These are phyloP conservation scores for Agelastica alni DNA, from an alignment of 2,888 invertebrate species.

Conservation along the genomic window DNA sequence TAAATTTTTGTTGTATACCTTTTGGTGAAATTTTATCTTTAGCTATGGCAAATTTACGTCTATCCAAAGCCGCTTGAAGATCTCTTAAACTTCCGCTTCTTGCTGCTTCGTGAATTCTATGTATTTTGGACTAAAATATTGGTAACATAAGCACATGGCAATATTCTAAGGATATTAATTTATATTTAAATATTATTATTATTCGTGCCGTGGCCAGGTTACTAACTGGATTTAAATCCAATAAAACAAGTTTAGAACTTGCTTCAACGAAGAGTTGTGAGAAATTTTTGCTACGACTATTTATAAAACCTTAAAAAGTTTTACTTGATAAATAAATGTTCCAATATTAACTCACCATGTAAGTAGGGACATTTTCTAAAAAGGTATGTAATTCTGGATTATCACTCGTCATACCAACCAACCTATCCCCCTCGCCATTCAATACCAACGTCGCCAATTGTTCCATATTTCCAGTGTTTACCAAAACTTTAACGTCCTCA, in stretches of 20 bases:
- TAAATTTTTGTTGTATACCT: conserved; percentile 20
- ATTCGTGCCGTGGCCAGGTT: too few species aligned
- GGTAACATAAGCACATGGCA: too few species aligned
- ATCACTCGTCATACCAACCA: conserved; percentile 70
- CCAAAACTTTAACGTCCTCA: conserved; percentile 67
- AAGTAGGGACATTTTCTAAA: conserved; percentile 82
- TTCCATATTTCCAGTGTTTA: conserved; percentile 82
- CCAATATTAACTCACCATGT: conserved; percentile 68
- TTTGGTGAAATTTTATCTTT: conserved; percentile 81
- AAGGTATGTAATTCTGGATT: conserved; percentile 85
- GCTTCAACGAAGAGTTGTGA: too few species aligned
- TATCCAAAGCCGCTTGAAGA: conserved; percentile 81
- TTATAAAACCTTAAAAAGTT: too few species aligned
- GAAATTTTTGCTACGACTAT: too few species aligned
- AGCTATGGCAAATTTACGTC: conserved; percentile 89
- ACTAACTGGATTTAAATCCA: too few species aligned
- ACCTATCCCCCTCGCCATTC: conserved; percentile 82
- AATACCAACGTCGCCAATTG: conserved; percentile 86
- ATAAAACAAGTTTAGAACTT: too few species aligned
- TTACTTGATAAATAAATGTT: too few species aligned
- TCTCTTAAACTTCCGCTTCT: conserved; percentile 82
- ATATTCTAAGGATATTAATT: too few species aligned
- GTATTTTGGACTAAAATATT: conserved; percentile 82
- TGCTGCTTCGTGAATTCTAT: conserved; percentile 84
- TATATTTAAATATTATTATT: too few species aligned